Percentiles rank a stretch among this genome's conserved stretches.
phyloP scores from a whole-genome alignment of 2,888 invertebrate species.

The Platynereis dumerilii region DNA sequence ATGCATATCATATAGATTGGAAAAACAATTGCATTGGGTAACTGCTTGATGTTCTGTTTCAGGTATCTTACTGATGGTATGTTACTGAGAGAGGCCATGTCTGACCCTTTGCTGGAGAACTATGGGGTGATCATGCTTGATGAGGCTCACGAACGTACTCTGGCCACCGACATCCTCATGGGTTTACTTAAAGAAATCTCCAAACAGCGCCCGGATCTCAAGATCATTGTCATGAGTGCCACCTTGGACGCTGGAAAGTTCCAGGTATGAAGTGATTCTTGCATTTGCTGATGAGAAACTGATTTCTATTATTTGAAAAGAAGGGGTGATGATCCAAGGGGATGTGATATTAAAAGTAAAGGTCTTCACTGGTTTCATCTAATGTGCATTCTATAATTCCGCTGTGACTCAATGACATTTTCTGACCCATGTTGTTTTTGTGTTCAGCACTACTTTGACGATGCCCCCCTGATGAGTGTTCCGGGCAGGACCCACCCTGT shows the following conservation, averaged over 20 bases:
- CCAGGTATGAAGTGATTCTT: slow-evolving; percentile 69
- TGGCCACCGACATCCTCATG: slow-evolving; percentile 99
- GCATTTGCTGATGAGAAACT: too few species aligned
- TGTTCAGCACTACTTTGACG: slow-evolving; percentile 87
- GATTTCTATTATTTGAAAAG: background rate
- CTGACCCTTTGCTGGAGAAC: slow-evolving; percentile 94
- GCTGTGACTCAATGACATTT: too few species aligned
- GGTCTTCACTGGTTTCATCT: too few species aligned
- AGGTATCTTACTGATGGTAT: slow-evolving; percentile 99
- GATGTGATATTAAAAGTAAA: too few species aligned
- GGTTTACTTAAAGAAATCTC: slow-evolving; percentile 96
- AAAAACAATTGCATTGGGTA: too few species aligned
- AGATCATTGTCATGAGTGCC: slow-evolving; percentile 98
- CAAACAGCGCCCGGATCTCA: slow-evolving; percentile 88
- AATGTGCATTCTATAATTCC: too few species aligned
- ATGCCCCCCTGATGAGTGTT: slow-evolving; percentile 97
- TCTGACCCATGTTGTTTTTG: too few species aligned
- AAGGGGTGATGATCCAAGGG: too few species aligned
- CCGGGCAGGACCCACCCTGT: slow-evolving; percentile 96
- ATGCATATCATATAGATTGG: too few species aligned
- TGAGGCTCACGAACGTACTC: slow-evolving; percentile 97
- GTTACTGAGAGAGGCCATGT: slow-evolving; percentile 98
- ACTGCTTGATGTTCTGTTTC: background rate
- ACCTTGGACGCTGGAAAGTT: slow-evolving; percentile 99
- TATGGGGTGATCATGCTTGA: slow-evolving; percentile 96